A percentile compares a stretch with the other conserved stretches of the same genome.
Evolutionary conservation across 2,888 invertebrate species (phyloP).

Genomic region (Tetragonula carbonaria): DNA sequence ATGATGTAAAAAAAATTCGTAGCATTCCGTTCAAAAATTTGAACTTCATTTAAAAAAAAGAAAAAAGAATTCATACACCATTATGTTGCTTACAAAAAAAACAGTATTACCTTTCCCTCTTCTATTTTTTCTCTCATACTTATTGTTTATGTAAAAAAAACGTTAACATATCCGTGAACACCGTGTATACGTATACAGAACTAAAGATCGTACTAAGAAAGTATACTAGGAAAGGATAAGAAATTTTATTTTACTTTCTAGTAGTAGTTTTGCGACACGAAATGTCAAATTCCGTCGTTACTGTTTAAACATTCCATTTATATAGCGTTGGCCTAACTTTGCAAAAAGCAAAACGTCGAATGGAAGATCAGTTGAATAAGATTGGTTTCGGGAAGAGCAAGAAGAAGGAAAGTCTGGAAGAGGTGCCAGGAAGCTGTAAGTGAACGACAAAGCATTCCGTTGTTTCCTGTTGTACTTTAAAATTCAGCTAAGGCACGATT

Average conservation of each 20-base stretch:
- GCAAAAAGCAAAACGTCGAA: constrained; percentile 93
- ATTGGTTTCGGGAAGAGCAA: constrained; percentile 93
- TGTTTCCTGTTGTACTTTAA: too few species aligned
- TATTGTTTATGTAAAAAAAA: too few species aligned
- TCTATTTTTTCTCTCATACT: too few species aligned
- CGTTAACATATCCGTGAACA: too few species aligned
- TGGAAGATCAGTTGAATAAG: constrained; percentile 95
- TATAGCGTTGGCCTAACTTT: constrained; percentile 88
- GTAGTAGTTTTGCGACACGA: not conserved
- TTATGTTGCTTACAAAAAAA: too few species aligned
- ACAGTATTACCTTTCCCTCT: too few species aligned
- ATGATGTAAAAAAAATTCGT: too few species aligned
- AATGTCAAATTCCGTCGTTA: not conserved
- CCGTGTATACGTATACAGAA: not conserved
- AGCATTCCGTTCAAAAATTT: too few species aligned
- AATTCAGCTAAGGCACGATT: not conserved
- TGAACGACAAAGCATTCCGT: not conserved
- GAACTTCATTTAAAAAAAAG: too few species aligned
- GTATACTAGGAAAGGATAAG: not conserved
- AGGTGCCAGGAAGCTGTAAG: constrained; percentile 91
- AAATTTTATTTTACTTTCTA: not conserved
- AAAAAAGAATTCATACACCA: too few species aligned
- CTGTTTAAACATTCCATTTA: constrained; percentile 21
- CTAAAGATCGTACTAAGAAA: not conserved
- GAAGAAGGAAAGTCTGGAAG: constrained; percentile 95